phyloP scores from a whole-genome alignment of 2,797 vertebrate genomes.

The Eulemur coronatus region DNA sequence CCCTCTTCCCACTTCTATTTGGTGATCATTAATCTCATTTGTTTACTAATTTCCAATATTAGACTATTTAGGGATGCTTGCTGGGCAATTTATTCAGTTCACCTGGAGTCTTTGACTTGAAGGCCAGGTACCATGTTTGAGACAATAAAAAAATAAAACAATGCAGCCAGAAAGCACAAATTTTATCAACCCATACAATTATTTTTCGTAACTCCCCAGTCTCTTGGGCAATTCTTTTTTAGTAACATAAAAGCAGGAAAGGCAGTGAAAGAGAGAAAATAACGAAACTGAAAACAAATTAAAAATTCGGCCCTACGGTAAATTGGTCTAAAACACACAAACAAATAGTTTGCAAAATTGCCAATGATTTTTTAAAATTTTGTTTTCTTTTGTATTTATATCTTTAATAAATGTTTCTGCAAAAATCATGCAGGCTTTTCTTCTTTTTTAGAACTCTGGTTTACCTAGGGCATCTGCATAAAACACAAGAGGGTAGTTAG shows the following conservation, averaged over 20 bases:
- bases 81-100: neutral
- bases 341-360: neutral
- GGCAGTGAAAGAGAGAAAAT: neutral
- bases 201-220: neutral
- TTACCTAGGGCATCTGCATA: neutral
- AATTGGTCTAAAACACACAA: neutral
- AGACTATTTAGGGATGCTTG: neutral
- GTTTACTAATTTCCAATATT: conserved; percentile 13
- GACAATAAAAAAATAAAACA: neutral
- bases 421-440: neutral
- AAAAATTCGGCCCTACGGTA: neutral
- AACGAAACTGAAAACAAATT: neutral
- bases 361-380: neutral
- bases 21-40: neutral
- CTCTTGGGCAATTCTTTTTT: neutral
- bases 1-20: neutral
- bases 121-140: neutral
- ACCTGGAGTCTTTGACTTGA: neutral
- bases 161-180: neutral
- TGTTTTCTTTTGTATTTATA: neutral
- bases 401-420: neutral
- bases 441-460: neutral
- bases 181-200: neutral
- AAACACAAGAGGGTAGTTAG: neutral
- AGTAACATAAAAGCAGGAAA: neutral